A percentile compares a stretch with the other conserved stretches of the same genome.
Conservation (phyloP, 2,113 vertebrate genomes). For the Echinops telfairi region DNA sequence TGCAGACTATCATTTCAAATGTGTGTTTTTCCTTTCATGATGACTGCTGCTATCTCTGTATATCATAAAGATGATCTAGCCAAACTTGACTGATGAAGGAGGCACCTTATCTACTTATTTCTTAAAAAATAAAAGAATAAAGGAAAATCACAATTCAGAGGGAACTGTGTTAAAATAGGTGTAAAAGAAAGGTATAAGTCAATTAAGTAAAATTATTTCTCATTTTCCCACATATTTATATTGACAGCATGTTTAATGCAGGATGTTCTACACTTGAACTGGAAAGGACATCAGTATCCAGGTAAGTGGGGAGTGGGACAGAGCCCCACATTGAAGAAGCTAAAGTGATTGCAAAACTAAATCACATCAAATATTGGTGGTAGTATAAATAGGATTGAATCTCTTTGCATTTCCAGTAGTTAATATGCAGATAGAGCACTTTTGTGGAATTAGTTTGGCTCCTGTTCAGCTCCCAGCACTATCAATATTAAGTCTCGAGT, state of each 20-base stretch:
- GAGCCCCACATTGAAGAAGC: slow-evolving; percentile 22
- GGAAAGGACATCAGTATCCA: slow-evolving; percentile 9
- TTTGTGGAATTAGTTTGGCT: slow-evolving; percentile 89
- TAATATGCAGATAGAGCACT: slow-evolving; percentile 88
- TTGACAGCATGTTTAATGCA: neutral
- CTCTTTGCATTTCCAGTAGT: slow-evolving; percentile 78
- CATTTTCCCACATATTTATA: slow-evolving; percentile 50
- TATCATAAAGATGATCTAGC: neutral
- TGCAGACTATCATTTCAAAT: neutral
- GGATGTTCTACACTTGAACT: slow-evolving; percentile 35
- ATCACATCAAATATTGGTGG: slow-evolving; percentile 60
- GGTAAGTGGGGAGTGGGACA: neutral
- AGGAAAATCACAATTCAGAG: neutral
- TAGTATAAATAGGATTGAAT: slow-evolving; percentile 82
- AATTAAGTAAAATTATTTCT: slow-evolving; percentile 27
- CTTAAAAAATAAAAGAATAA: slow-evolving; percentile 28
- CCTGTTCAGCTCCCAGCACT: slow-evolving; percentile 84
- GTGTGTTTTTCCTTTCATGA: neutral
- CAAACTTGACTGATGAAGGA: neutral
- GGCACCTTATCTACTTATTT: neutral
- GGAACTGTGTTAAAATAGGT: neutral
- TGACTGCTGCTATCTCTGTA: neutral
- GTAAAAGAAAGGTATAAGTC: neutral
- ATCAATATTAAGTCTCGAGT: slow-evolving; percentile 87
- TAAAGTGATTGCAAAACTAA: slow-evolving; percentile 60